Evolutionary conservation across 1,140 invertebrate genomes (phyloP).

Genomic region (Pogonognathellus flavescens): DNA sequence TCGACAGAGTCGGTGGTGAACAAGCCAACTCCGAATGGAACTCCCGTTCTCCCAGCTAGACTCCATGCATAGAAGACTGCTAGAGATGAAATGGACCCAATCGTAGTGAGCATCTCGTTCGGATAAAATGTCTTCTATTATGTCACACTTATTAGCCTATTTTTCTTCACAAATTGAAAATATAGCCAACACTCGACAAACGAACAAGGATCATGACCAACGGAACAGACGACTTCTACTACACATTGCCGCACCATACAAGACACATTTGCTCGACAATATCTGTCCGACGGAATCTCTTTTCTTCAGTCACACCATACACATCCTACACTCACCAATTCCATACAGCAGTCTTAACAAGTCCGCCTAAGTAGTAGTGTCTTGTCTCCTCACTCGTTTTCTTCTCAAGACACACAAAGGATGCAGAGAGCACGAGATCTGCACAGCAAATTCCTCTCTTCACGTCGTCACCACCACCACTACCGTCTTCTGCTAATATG

Average conservation of each 20-base stretch:
- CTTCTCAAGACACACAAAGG: background rate
- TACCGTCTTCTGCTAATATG: background rate
- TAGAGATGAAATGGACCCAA: slow-evolving; percentile 54
- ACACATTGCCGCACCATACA: slow-evolving; percentile 19
- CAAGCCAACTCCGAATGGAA: background rate
- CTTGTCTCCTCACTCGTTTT: background rate
- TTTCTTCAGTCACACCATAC: slow-evolving; percentile 17
- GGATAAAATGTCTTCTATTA: slow-evolving; percentile 61
- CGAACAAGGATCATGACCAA: slow-evolving; percentile 52
- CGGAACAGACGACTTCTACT: slow-evolving; percentile 10
- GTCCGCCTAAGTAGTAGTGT: background rate
- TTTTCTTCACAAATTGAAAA: slow-evolving; percentile 67
- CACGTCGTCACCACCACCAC: no score
- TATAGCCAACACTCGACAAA: slow-evolving; percentile 56
- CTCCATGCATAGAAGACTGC: no score
- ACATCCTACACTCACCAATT: background rate
- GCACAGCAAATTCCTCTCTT: no score
- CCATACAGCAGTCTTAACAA: background rate
- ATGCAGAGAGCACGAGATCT: no score
- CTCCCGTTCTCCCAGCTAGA: background rate
- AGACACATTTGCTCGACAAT: slow-evolving; percentile 42
- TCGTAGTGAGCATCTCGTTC: slow-evolving; percentile 39
- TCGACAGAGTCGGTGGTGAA: background rate
- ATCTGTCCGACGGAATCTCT: slow-evolving; percentile 38
- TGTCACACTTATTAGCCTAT: slow-evolving; percentile 66